Evolutionary conservation across 2,113 vertebrate genomes (phyloP).

Genomic region (Hipposideros armiger): DNA sequence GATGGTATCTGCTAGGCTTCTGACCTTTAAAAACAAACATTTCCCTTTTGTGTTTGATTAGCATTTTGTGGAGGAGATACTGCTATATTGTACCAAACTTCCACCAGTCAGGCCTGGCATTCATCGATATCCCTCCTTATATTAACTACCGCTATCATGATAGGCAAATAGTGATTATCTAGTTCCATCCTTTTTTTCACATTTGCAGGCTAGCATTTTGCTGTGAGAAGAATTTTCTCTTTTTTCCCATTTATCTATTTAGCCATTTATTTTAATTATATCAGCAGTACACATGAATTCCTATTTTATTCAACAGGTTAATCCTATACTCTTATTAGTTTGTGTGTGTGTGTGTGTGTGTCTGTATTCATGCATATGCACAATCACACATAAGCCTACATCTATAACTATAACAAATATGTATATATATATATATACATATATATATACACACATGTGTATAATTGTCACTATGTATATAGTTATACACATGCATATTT

Average conservation of each 20-base stretch:
- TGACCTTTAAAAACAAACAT: background rate
- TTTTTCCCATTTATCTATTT: background rate
- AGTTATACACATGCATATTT: background rate
- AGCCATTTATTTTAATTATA: conserved; percentile 8
- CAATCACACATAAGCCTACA: background rate
- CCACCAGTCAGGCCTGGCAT: background rate
- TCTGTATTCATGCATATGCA: background rate
- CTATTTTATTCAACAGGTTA: background rate
- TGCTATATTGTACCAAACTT: background rate
- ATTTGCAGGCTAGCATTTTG: background rate
- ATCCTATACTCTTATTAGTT: background rate
- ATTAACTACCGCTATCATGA: background rate
- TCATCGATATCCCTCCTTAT: background rate
- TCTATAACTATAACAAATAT: background rate
- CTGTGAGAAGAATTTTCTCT: background rate
- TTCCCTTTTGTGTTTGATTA: background rate
- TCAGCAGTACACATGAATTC: background rate
- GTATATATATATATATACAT: too few species aligned
- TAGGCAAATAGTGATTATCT: background rate
- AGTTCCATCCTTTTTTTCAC: background rate
- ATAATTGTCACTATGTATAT: background rate
- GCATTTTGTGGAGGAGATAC: background rate
- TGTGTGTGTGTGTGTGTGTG: background rate
- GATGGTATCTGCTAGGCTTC: background rate
- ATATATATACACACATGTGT: too few species aligned